Conservation (phyloP, 2,113 vertebrate species). For the Carassius carassius region DNA sequence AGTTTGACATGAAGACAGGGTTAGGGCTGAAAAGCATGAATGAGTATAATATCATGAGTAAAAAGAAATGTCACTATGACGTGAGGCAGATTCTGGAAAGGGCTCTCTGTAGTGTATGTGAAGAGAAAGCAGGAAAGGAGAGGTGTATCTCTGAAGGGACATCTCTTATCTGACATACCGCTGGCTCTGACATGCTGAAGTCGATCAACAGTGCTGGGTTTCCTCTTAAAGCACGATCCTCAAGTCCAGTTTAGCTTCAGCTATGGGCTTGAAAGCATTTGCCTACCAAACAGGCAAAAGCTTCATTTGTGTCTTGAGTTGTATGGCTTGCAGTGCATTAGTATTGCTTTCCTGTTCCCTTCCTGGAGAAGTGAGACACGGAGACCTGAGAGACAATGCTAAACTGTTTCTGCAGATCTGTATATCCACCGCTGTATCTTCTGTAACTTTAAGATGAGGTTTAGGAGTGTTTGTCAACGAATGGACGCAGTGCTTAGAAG, state of each 20-base stretch:
- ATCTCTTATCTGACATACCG: constrained; percentile 6
- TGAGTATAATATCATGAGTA: constrained; percentile 2
- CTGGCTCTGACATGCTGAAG: background rate
- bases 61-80: background rate
- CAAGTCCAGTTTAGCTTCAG: background rate
- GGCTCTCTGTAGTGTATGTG: background rate
- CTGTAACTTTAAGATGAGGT: background rate
- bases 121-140: background rate
- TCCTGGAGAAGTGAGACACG: constrained; percentile 62
- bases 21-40: background rate
- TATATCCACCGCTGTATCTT: constrained; percentile 28
- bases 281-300: constrained; percentile 9
- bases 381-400: constrained; percentile 72
- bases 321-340: constrained; percentile 76
- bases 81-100: background rate
- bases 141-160: constrained; percentile 3
- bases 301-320: constrained; percentile 46
- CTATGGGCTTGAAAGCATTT: background rate
- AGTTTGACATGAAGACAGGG: background rate
- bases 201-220: background rate
- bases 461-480: background rate
- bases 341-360: constrained; percentile 75
- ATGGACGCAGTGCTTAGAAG: background rate
- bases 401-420: constrained; percentile 58
- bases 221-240: background rate